These are phyloP conservation scores for Arenaria interpres DNA, from an alignment of 2,113 vertebrate species.

Conservation along the genomic window DNA sequence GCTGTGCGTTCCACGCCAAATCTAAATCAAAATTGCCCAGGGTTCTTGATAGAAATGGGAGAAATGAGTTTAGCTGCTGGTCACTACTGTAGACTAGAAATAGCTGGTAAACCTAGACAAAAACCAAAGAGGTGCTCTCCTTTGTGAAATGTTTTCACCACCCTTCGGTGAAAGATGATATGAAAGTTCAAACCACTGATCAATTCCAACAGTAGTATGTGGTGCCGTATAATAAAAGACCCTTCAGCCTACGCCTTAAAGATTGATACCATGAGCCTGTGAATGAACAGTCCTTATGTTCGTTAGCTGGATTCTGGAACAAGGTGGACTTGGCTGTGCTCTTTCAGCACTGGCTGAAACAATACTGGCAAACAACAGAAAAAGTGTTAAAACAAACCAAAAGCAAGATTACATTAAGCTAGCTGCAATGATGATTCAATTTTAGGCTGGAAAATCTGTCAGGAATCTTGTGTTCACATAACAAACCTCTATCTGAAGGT, in stretches of 20 bases:
- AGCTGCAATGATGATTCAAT: neutral
- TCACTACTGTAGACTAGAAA: neutral
- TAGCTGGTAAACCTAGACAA: neutral
- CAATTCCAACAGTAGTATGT: neutral
- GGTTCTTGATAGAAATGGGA: neutral
- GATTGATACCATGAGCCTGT: neutral
- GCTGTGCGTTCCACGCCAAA: neutral
- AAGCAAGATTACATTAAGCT: neutral
- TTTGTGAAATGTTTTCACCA: neutral
- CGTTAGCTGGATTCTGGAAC: neutral
- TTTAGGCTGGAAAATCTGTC: neutral
- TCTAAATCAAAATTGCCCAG: neutral
- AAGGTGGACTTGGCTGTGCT: neutral
- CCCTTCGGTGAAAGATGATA: neutral
- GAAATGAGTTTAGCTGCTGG: neutral
- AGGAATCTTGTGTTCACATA: neutral
- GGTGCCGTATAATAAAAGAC: neutral
- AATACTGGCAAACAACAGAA: neutral
- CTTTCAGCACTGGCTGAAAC: neutral
- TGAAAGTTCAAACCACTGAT: neutral
- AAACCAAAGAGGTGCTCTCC: neutral
- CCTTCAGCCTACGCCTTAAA: neutral
- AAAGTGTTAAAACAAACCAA: neutral
- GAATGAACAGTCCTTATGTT: neutral
- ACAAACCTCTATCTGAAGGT: neutral